Base-by-base conservation (phyloP, 2,888 invertebrate genomes). In the Thalpophila matura region DNA sequence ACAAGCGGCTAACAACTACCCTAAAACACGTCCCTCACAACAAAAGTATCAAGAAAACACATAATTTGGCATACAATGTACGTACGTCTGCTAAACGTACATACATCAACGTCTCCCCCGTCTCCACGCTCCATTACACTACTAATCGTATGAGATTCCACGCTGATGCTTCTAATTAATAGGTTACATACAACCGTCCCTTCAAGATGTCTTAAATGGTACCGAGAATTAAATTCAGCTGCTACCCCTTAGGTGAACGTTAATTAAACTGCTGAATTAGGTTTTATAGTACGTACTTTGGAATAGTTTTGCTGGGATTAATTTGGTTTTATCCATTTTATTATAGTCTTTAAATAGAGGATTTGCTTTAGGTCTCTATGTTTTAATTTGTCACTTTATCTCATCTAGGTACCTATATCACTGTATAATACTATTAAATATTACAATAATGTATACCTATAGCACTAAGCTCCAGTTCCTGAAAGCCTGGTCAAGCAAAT, bases 91-190 rank as follows among this genome's bases (percentile, higher is more conserved):
- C 57, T 61, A 53, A 68, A 43, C 62, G 69, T 76, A 85, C 79
- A 88, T 90, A 89, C 80, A 89, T 91, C 90, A 91, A 89, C 83
- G 89, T 90, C 89, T 83, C 75, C 79, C 82, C 77, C 84, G 77
- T 82, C 81, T 82, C 62, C 72, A 69, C 79, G 89, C 86, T 86
- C 89, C 90, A 91, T 91, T 92, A 91, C 89, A 83, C 87, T 84
- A 88, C 91, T 91, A 92, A 92, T 92, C 91, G 90, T 88, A 88
- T 86, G 85, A 88, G 91, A 92, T 92, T 91, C 89, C 86, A 81
- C 84, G 72, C 86, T 88, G 89, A 91, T 90, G 89, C 89, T 80
- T 85, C 86, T 89, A 90, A 92, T 91, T 91, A 90, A 92, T 91
- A 86, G 90, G 84, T 84, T 77, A 81, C 79, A 81, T 79, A 79